These are phyloP conservation scores for Crematogaster levior DNA, from an alignment of 2,888 invertebrate genomes.

Conservation along the genomic window DNA sequence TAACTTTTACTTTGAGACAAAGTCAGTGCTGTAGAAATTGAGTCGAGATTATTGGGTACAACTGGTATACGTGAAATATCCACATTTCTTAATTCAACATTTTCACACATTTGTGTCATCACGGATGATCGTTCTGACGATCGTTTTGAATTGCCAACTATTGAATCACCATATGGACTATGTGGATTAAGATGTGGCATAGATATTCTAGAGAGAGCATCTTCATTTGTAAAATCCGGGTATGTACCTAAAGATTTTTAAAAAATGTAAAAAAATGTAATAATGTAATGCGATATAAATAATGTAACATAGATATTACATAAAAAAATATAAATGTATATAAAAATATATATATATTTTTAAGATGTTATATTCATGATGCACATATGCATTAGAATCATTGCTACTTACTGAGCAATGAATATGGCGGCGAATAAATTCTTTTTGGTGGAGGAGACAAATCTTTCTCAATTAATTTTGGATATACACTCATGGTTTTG, in stretches of 20 bases:
- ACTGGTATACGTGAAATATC: not conserved
- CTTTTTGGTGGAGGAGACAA: constrained; percentile 39
- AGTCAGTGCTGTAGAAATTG: not conserved
- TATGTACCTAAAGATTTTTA: constrained; percentile 15
- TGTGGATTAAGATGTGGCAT: not conserved
- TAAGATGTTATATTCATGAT: not conserved
- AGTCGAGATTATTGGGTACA: not conserved
- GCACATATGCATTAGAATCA: not conserved
- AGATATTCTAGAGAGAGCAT: not conserved
- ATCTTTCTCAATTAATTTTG: constrained; percentile 68
- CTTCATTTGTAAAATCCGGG: not conserved
- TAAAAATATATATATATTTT: not conserved
- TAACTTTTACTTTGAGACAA: not conserved
- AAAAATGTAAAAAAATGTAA: not conserved
- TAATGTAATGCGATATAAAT: not conserved
- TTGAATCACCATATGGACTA: constrained; percentile 22
- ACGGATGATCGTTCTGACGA: not conserved
- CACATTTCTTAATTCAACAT: constrained; percentile 5
- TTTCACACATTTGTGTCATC: not conserved
- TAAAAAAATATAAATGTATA: not conserved
- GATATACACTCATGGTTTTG: constrained; percentile 72
- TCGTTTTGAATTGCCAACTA: not conserved
- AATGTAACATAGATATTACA: not conserved
- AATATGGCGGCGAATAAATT: not conserved
- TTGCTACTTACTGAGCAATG: constrained; percentile 19